phyloP scores from a whole-genome alignment of 2,888 invertebrate genomes.

The Pheosia gnoma region DNA sequence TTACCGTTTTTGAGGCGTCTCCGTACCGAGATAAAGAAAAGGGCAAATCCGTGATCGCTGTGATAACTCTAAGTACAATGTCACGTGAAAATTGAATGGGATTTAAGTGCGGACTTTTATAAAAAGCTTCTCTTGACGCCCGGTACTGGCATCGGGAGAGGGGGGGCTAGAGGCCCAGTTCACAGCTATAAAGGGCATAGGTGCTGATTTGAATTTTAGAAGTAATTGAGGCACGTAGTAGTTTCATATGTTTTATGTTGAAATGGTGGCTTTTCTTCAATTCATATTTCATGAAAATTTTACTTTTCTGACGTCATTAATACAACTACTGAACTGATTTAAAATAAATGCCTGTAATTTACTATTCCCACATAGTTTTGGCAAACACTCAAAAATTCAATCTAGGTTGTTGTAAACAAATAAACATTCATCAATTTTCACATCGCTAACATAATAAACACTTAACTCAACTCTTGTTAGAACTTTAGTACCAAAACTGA shows the following conservation, averaged over 20 bases:
- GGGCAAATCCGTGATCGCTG: slow-evolving; percentile 23
- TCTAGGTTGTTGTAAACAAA: not conserved
- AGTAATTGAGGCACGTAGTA: not conserved
- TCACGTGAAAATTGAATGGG: slow-evolving; percentile 45
- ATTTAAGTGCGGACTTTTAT: slow-evolving; percentile 40
- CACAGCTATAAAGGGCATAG: too few species aligned
- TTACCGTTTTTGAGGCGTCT: not conserved
- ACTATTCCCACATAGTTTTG: too few species aligned
- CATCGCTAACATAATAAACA: not conserved
- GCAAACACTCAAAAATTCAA: not conserved
- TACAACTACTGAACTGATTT: too few species aligned
- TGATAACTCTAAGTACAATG: slow-evolving; percentile 39
- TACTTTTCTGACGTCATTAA: too few species aligned
- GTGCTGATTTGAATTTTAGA: not conserved
- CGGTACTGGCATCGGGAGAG: not conserved
- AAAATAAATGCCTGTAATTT: too few species aligned
- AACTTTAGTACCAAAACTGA: not conserved
- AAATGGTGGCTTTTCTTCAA: too few species aligned
- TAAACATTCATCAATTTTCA: not conserved
- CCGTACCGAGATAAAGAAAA: not conserved
- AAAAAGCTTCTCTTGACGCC: slow-evolving; percentile 25
- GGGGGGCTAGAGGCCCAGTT: not conserved
- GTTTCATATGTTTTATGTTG: too few species aligned
- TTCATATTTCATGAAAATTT: too few species aligned
- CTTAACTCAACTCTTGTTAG: not conserved